Conservation (phyloP, 2,888 invertebrate genomes). For the Leptopilina myrica region DNA sequence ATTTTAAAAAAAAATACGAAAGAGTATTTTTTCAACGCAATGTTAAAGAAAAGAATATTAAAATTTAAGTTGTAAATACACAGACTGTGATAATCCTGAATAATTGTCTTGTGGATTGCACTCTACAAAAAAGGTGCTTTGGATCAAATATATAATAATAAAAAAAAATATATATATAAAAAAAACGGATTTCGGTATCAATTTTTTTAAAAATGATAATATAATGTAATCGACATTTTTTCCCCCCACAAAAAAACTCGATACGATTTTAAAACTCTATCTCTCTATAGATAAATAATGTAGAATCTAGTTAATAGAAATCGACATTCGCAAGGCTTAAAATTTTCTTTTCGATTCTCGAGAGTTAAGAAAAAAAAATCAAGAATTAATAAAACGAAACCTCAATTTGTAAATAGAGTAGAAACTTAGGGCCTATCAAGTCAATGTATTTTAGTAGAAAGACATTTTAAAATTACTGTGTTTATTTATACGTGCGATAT, state of each 20-base stretch:
- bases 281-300: not conserved
- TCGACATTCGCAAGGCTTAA: conserved; percentile 8
- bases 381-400: conserved; percentile 3
- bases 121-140: conserved; percentile 54
- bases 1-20: conserved; percentile 9
- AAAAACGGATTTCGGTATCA: conserved; percentile 3
- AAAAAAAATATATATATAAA: too few species aligned
- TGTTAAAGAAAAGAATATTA: conserved; percentile 61
- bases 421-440: conserved; percentile 71
- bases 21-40: conserved; percentile 34
- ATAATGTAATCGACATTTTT: not conserved
- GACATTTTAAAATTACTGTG: conserved; percentile 62
- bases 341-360: not conserved
- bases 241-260: not conserved
- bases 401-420: conserved; percentile 63
- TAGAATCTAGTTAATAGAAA: conserved; percentile 11
- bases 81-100: conserved; percentile 76
- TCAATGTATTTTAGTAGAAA: conserved; percentile 73
- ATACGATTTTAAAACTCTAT: conserved; percentile 29
- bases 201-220: not conserved
- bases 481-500: conserved; percentile 66
- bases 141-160: conserved; percentile 8
- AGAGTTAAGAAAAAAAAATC: not conserved
- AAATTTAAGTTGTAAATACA: conserved; percentile 75
- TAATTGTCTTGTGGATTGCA: conserved; percentile 67